A percentile compares a stretch with the other conserved stretches of the same genome.
phyloP scores from a whole-genome alignment of 2,113 vertebrate genomes.

The Passer montanus region DNA sequence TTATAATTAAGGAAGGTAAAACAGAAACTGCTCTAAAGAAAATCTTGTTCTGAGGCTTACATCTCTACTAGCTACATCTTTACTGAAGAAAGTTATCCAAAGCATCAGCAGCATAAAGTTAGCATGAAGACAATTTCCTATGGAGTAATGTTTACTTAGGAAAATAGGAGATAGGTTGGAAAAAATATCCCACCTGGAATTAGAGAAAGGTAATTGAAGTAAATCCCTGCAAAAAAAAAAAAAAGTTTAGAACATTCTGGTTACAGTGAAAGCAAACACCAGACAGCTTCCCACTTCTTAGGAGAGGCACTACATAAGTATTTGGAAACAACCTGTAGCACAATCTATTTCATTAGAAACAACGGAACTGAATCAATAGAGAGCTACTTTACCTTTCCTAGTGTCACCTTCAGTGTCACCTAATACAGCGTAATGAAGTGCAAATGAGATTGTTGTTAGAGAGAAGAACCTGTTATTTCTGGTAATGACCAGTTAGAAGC shows the following conservation, averaged over 20 bases:
- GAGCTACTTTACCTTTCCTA: neutral
- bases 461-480: neutral
- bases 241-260: neutral
- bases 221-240: neutral
- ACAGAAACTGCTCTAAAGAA: neutral
- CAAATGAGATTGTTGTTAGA: neutral
- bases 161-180: neutral
- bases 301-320: accelerated
- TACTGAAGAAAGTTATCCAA: neutral
- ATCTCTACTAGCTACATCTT: neutral
- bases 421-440: neutral
- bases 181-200: neutral
- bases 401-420: neutral
- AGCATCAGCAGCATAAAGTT: neutral
- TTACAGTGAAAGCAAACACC: neutral
- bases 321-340: neutral
- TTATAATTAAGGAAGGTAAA: neutral
- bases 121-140: neutral
- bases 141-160: neutral
- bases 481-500: neutral
- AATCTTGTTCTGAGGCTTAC: neutral
- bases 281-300: neutral
- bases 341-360: neutral
- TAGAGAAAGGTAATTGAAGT: neutral
- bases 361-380: neutral